A percentile compares a stretch with the other conserved stretches of the same genome.
Conservation (phyloP, 2,888 invertebrate species). For the Cordilura impudica region DNA sequence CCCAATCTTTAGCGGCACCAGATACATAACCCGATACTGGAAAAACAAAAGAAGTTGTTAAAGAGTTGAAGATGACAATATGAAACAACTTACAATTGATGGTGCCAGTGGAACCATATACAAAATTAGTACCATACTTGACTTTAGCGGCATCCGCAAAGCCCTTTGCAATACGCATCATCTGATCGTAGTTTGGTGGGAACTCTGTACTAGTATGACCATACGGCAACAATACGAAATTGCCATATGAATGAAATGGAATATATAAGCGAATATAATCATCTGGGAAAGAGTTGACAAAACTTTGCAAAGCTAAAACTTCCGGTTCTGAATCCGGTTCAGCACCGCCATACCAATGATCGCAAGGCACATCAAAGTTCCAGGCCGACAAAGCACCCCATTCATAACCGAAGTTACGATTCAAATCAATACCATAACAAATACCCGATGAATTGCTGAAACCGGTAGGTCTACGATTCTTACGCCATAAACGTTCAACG, state of each 20-base stretch:
- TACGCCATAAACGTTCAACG: slow-evolving; percentile 69
- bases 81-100: slow-evolving; percentile 19
- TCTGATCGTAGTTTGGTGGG: slow-evolving; percentile 70
- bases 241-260: slow-evolving; percentile 70
- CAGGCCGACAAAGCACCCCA: slow-evolving; percentile 66
- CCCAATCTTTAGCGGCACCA: slow-evolving; percentile 71
- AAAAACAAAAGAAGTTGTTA: background rate
- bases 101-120: background rate
- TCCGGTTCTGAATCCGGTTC: slow-evolving; percentile 67
- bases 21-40: slow-evolving; percentile 66
- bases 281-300: slow-evolving; percentile 63
- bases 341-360: slow-evolving; percentile 71
- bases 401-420: slow-evolving; percentile 69
- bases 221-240: slow-evolving; percentile 68
- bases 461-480: slow-evolving; percentile 71
- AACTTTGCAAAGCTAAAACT: slow-evolving; percentile 64
- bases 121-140: slow-evolving; percentile 20
- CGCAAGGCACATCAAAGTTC: slow-evolving; percentile 71
- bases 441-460: slow-evolving; percentile 61
- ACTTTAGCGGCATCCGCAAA: slow-evolving; percentile 63
- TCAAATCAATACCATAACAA: slow-evolving; percentile 70
- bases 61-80: background rate
- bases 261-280: slow-evolving; percentile 70
- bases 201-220: slow-evolving; percentile 67
- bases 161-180: slow-evolving; percentile 68